Evolutionary conservation across 92 coral and sea anemone genomes (phyloP).

Genomic region (Porites lobata): DNA sequence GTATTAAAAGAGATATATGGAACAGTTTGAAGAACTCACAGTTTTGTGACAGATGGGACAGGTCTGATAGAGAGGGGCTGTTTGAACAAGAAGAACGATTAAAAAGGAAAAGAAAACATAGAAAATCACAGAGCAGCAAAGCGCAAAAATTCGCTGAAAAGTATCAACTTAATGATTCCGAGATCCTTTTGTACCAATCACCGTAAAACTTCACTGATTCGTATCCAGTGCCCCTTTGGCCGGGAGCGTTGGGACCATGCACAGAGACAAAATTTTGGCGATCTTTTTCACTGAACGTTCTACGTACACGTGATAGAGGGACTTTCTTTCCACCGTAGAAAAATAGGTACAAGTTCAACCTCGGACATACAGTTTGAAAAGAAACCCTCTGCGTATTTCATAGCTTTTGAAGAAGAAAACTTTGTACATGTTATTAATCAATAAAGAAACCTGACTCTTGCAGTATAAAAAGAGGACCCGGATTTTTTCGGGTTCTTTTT

Average conservation of each 20-base stretch:
- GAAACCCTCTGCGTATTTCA: no score
- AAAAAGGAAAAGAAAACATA: conserved; percentile 59
- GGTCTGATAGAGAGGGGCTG: conserved; percentile 43
- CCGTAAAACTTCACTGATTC: conserved; percentile 2
- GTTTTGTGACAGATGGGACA: conserved; percentile 20
- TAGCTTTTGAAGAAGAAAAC: no score
- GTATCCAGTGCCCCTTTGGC: not conserved
- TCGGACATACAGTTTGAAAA: no score
- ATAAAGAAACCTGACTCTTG: no score
- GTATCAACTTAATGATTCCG: conserved; percentile 21
- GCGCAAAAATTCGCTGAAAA: conserved; percentile 39
- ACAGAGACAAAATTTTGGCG: not conserved
- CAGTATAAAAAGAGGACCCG: no score
- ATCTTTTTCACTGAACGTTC: no score
- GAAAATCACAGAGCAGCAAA: conserved; percentile 38
- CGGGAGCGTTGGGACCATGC: not conserved
- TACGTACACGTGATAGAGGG: no score
- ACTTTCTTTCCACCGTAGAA: no score
- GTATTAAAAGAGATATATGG: conserved; percentile 26
- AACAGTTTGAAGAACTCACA: conserved; percentile 11
- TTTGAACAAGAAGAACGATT: conserved; percentile 56
- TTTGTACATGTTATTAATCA: no score
- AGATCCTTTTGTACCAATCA: not conserved
- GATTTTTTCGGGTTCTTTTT: no score
- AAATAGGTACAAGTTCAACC: no score